These are phyloP conservation scores for Clanis bilineata DNA, from an alignment of 2,888 invertebrate species.

Conservation along the genomic window DNA sequence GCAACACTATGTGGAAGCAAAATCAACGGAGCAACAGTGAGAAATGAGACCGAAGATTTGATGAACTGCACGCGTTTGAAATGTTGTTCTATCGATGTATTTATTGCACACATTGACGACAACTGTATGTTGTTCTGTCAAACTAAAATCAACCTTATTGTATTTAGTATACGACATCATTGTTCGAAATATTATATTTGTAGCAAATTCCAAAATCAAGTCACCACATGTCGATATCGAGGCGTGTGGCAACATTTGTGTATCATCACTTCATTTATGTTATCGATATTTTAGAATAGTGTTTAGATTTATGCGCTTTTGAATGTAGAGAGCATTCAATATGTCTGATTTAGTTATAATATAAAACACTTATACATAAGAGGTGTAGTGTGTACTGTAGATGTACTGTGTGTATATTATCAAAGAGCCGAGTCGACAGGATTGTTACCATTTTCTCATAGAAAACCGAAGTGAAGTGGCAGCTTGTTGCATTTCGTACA, in stretches of 20 bases:
- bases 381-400: no score
- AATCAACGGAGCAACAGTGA: constrained; percentile 56
- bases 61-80: constrained; percentile 65
- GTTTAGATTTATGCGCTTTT: constrained; percentile 11
- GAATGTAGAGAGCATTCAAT: not conserved
- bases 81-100: constrained; percentile 62
- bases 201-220: constrained; percentile 23
- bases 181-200: constrained; percentile 15
- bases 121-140: constrained; percentile 2
- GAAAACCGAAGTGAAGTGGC: no score
- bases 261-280: constrained; percentile 61
- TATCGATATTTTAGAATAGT: constrained; percentile 28
- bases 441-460: no score
- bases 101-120: constrained; percentile 47
- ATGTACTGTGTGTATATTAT: no score
- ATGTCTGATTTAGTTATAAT: not conserved
- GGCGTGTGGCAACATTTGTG: constrained; percentile 56
- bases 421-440: no score
- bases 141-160: constrained; percentile 32
- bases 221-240: constrained; percentile 50
- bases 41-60: constrained; percentile 70
- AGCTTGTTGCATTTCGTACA: no score
- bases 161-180: constrained; percentile 24
- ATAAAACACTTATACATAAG: no score
- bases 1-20: constrained; percentile 39